Evolutionary conservation across 2,113 vertebrate genomes (phyloP).

Genomic region (Damaliscus lunatus): DNA sequence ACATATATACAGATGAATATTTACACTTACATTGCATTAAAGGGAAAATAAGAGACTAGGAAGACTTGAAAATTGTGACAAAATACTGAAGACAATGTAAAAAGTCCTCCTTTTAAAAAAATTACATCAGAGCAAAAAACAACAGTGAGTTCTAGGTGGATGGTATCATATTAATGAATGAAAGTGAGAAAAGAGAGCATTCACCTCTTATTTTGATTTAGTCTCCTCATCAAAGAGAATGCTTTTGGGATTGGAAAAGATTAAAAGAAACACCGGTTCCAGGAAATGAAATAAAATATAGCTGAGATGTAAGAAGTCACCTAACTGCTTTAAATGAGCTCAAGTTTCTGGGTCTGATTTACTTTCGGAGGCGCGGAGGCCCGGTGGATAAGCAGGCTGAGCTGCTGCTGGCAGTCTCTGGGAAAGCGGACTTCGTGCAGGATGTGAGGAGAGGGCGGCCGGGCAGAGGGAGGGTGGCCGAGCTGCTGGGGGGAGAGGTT

Average conservation of each 20-base stretch:
- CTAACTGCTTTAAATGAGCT: neutral
- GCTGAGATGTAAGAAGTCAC: neutral
- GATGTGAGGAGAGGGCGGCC: no score
- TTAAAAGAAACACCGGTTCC: neutral
- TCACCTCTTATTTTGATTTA: neutral
- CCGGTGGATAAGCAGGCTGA: neutral
- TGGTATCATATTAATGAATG: neutral
- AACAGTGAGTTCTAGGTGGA: neutral
- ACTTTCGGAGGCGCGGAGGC: neutral
- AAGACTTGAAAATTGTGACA: neutral
- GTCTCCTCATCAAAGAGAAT: neutral
- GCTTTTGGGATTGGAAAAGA: slow-evolving; percentile 10
- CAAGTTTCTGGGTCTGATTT: neutral
- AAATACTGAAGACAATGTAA: neutral
- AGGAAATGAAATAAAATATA: neutral
- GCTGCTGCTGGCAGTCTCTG: neutral
- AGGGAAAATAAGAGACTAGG: neutral
- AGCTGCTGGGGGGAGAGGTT: neutral
- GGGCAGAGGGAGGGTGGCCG: neutral
- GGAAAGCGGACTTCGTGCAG: neutral
- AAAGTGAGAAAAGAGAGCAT: neutral
- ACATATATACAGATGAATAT: neutral
- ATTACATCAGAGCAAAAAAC: neutral
- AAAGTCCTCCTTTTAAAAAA: neutral
- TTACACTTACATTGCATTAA: neutral